Evolutionary conservation across 2,888 invertebrate genomes (phyloP).

Genomic region (Patella ulyssiponensis): DNA sequence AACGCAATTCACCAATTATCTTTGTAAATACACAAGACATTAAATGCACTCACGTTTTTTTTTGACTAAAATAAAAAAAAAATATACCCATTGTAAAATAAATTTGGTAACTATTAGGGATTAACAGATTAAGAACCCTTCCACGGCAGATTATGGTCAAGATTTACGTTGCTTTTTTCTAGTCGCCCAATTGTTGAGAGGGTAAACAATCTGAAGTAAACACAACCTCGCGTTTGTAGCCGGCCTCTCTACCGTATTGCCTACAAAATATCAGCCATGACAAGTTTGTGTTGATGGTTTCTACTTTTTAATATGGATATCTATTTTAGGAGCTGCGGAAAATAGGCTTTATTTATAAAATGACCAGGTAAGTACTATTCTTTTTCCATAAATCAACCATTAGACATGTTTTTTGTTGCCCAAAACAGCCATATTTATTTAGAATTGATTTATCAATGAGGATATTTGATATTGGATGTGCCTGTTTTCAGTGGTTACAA

Average conservation of each 20-base stretch:
- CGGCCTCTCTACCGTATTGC: not conserved
- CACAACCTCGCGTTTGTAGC: not conserved
- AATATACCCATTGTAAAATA: no score
- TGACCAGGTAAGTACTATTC: not conserved
- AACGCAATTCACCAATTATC: no score
- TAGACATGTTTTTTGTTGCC: no score
- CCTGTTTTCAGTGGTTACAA: no score
- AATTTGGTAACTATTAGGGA: not conserved
- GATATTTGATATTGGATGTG: no score
- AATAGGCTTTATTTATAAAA: not conserved
- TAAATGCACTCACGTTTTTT: no score
- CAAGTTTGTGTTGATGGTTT: not conserved
- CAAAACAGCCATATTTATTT: no score
- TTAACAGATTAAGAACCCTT: not conserved
- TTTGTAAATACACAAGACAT: no score
- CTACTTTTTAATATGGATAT: not conserved
- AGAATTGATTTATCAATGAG: no score
- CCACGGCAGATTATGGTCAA: not conserved
- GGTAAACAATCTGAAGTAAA: not conserved
- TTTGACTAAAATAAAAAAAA: no score
- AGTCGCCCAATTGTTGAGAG: slow-evolving; percentile 4
- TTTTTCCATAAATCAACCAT: no score
- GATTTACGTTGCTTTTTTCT: not conserved
- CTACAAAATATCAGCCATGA: not conserved
- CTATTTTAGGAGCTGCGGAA: not conserved